Percentiles rank a stretch among this genome's conserved stretches.
Evolutionary conservation across 2,888 invertebrate genomes (phyloP).

Genomic region (Flabesymbios commensalis): DNA sequence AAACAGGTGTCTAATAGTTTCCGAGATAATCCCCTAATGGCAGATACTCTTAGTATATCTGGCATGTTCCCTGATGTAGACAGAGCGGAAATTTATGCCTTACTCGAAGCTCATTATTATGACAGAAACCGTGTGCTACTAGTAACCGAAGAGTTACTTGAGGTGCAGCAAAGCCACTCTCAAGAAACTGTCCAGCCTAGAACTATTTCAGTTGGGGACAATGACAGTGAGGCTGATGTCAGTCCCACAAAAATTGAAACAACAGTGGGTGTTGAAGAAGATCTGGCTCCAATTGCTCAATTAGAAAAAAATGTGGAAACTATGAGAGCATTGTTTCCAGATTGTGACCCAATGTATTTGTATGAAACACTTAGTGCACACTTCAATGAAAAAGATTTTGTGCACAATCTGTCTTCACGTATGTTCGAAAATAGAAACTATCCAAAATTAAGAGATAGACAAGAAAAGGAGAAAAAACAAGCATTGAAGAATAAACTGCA

Average conservation of each 20-base stretch:
- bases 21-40: constrained; percentile 44
- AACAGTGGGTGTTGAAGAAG: not conserved
- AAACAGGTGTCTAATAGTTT: not conserved
- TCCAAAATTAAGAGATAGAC: constrained; percentile 45
- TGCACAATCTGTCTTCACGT: too few relatives aligned
- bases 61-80: constrained; percentile 49
- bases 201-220: not conserved
- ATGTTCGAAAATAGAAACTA: constrained; percentile 47
- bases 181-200: too few relatives aligned
- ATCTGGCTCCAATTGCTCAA: not conserved
- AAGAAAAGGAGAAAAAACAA: constrained; percentile 30
- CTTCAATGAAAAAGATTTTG: too few relatives aligned
- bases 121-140: constrained; percentile 45
- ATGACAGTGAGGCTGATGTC: not conserved
- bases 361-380: constrained; percentile 45
- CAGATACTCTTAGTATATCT: constrained; percentile 44
- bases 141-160: constrained; percentile 47
- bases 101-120: constrained; percentile 49
- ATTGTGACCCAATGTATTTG: constrained; percentile 54
- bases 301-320: constrained; percentile 39
- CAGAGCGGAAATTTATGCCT: constrained; percentile 53
- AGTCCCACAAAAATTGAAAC: not conserved
- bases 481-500: constrained; percentile 30
- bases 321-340: constrained; percentile 47
- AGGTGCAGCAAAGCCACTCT: not conserved